Percentiles rank a stretch among this genome's conserved stretches.
Conservation (phyloP, 1,140 invertebrate genomes). For the Chrysomallon squamiferum region DNA sequence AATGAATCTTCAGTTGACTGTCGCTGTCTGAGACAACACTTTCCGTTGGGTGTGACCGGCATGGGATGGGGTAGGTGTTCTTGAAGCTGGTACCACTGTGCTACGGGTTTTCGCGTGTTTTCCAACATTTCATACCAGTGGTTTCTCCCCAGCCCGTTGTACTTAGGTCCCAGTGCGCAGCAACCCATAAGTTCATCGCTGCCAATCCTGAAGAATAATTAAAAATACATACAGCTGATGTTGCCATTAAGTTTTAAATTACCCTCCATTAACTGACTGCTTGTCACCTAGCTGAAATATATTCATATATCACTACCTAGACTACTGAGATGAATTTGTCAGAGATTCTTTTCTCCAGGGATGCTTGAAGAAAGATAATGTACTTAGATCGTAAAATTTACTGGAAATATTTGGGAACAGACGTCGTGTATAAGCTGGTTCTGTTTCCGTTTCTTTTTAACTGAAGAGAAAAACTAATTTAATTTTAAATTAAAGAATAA, state of each 20-base stretch:
- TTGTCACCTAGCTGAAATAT: background rate
- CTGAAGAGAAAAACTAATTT: no score
- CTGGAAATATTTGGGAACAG: no score
- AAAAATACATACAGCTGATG: no score
- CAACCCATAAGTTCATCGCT: slow-evolving; percentile 87
- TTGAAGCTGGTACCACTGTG: slow-evolving; percentile 81
- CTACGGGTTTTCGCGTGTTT: slow-evolving; percentile 81
- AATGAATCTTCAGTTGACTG: slow-evolving; percentile 38
- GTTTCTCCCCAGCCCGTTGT: slow-evolving; percentile 80
- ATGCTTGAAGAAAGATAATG: no score
- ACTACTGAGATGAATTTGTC: background rate
- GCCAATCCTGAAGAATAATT: slow-evolving; percentile 72
- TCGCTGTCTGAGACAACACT: slow-evolving; percentile 40
- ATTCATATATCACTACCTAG: background rate
- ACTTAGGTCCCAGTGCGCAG: slow-evolving; percentile 78
- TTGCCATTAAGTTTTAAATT: background rate
- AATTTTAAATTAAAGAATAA: no score
- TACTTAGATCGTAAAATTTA: no score
- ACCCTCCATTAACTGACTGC: background rate
- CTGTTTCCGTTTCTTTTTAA: no score
- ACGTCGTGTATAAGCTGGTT: no score
- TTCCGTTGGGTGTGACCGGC: slow-evolving; percentile 25
- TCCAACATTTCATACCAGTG: slow-evolving; percentile 91
- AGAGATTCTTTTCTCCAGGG: background rate
- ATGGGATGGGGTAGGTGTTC: slow-evolving; percentile 66